Evolutionary conservation across 2,888 invertebrate genomes (phyloP), one percentile per base, ranked within the genome.

Genomic region (Eubasilissa splendida): DNA sequence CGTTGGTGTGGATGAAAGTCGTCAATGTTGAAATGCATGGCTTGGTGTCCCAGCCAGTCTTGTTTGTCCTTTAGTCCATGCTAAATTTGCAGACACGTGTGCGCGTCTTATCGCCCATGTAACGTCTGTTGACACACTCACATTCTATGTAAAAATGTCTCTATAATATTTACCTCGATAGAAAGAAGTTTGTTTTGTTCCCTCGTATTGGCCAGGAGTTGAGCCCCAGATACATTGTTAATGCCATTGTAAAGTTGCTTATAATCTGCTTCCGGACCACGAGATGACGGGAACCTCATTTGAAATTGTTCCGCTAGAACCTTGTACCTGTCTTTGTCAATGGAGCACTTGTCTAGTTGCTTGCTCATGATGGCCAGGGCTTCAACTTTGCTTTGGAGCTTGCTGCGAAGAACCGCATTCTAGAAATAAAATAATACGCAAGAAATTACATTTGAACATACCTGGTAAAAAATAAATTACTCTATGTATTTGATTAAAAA

Each of bases 321-420:
- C 87, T 95, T 96, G 85, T 94, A 96, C 86, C 94, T 94, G 87
- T 96, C 96, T 53, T 95, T 89, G 86, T 97, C 96, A 85, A 93
- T 93, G 81, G 94, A 93, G 86, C 94, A 95, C 87, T 94, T 93
- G 85, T 95, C 95, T 80, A 96, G 87, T 86, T 96, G 96, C 85
- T 93, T 92, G 83, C 93, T 94, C 86, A 96, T 90, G 82, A 96
- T 95, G n/a, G 93, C 89, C 58, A 97, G 87, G 3, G 96, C 96
- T 87, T 96, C 96, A 76, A 94, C 91, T 88, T 97, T 96, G 86
- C 96, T 94, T 86, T 95, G 94, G 50, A 96, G 88, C 87, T 96
- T 96, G 83, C 94, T 92, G 86, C 92, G 92, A 22, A 94, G 87
- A 2, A 93, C 93, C 10, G 92, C 91, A 85, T 92, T 92, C 93